These are phyloP conservation scores for Scalopus aquaticus DNA, from an alignment of 2,113 vertebrate species.

Conservation along the genomic window DNA sequence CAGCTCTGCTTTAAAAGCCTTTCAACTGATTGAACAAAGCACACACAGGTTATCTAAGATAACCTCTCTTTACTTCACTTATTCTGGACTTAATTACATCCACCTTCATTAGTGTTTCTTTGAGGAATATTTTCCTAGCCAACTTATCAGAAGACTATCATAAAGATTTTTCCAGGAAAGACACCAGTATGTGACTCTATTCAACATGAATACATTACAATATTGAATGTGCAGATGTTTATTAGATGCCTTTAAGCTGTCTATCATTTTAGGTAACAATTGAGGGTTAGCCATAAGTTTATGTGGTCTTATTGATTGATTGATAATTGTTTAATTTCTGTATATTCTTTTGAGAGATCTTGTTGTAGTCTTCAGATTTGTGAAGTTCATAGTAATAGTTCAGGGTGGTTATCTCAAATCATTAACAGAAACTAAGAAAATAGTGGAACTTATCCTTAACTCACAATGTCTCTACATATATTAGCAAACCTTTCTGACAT, in stretches of 20 bases:
- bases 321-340: background rate
- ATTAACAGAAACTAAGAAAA: background rate
- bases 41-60: background rate
- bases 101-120: background rate
- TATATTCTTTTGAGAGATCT: background rate
- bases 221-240: background rate
- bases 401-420: background rate
- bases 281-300: background rate
- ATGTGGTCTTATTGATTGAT: background rate
- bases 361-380: background rate
- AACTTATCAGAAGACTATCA: background rate
- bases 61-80: background rate
- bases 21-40: background rate
- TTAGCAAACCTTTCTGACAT: conserved; percentile 4
- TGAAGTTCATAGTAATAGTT: background rate
- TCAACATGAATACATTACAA: background rate
- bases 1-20: background rate
- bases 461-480: background rate
- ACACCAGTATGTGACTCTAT: background rate
- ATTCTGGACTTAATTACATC: background rate
- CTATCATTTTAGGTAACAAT: background rate
- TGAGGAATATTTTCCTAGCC: background rate
- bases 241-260: background rate
- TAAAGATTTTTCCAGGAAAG: background rate
- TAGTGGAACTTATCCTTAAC: background rate